Evolutionary conservation across 2,113 vertebrate genomes (phyloP), one percentile per base, ranked within the genome.

Genomic region (Silurus meridionalis): DNA sequence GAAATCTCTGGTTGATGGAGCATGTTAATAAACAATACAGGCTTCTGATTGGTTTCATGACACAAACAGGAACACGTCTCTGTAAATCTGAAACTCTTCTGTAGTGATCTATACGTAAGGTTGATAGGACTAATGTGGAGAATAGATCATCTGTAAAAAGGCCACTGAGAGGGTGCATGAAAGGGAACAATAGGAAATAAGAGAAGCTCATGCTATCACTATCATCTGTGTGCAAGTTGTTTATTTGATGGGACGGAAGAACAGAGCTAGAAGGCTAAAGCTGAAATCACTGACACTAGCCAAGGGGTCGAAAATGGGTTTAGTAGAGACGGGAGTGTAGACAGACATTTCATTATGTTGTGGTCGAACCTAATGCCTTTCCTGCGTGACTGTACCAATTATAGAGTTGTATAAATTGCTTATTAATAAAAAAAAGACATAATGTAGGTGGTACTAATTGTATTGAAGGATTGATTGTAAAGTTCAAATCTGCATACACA

Each of bases 171-270:
- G 17, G 46, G 21, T n/a, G 11, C 21, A 52, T 23, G 37, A 25
- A 67, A 83, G 81, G 75, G 85, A 61, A 88, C 87, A 53, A 90
- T 92, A 89, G 91, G 94, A 92, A 92, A 93, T 92, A 92, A 93
- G 92, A 92, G 91, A 90, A 92, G 88, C 86, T 90, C 88, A 86
- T 91, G 85, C 92, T 90, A 92, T 93, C 94, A 90, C 91, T 85
- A 87, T 90, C 92, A 92, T 92, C 93, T 93, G 90, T 92, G 92
- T 94, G 90, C 58, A 83, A 84, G 88, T 90, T 90, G 71, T 87
- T 93, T 91, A 95, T 95, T 91, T 89, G 88, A 95, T 94, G 92
- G 95, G 94, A 95, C 95, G 95, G 93, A 90, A 91, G 94, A 94
- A 90, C 90, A 75, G 88, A 58, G 91, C 93, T 91, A 90, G 88